Conservation (phyloP, 2,797 vertebrate species). For the Apogon talboti region DNA sequence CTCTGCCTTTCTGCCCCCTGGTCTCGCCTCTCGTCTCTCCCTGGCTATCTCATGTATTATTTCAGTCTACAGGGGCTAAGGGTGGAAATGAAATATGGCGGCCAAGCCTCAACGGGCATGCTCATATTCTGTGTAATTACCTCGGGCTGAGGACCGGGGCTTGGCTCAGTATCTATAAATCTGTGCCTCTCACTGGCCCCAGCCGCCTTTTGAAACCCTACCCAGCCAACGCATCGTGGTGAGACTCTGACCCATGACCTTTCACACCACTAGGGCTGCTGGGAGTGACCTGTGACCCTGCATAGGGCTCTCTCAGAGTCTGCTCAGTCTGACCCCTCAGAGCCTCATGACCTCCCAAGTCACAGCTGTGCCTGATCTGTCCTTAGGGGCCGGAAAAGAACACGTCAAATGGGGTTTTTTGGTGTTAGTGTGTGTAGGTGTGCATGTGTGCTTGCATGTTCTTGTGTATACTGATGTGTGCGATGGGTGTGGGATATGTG, state of each 20-base stretch:
- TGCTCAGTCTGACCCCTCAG: constrained; percentile 84
- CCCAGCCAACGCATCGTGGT: constrained; percentile 80
- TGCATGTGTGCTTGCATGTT: constrained; percentile 26
- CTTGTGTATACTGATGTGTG: constrained; percentile 30
- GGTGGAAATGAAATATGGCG: constrained; percentile 83
- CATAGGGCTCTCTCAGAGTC: constrained; percentile 84
- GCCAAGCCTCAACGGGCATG: constrained; percentile 82
- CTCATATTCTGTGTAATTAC: constrained; percentile 86
- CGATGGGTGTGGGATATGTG: constrained; percentile 13
- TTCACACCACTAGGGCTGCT: constrained; percentile 86
- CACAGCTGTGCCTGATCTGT: constrained; percentile 88
- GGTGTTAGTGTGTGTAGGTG: constrained; percentile 48
- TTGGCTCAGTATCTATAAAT: constrained; percentile 84
- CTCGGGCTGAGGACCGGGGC: constrained; percentile 76
- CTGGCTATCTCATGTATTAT: constrained; percentile 83
- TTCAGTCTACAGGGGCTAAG: constrained; percentile 82
- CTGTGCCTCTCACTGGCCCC: constrained; percentile 79
- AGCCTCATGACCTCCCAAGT: constrained; percentile 83
- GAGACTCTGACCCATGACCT: constrained; percentile 89
- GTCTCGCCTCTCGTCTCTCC: constrained; percentile 75
- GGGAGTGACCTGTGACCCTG: constrained; percentile 87
- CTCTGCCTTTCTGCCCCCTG: constrained; percentile 71
- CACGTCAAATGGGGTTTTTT: constrained; percentile 72
- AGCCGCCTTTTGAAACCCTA: constrained; percentile 82
- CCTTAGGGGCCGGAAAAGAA: constrained; percentile 82